Conservation (phyloP, 2,888 invertebrate species). For the Caenorhabditis japonica region DNA sequence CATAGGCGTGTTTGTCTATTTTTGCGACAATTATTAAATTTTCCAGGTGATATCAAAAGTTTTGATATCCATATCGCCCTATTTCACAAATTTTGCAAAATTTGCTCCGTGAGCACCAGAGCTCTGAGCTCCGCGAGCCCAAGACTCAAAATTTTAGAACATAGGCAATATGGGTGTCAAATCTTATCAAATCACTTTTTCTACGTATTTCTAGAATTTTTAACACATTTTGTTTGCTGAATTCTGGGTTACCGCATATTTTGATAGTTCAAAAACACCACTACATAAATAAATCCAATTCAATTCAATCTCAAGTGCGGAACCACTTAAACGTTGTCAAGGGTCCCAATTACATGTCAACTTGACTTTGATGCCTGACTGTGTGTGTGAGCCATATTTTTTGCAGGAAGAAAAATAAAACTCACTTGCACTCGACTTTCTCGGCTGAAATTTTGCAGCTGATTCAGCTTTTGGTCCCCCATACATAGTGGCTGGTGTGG, state of each 20-base stretch:
- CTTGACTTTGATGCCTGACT: too few relatives aligned
- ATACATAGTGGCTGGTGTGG: not conserved
- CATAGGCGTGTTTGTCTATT: too few relatives aligned
- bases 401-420: too few relatives aligned
- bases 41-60: too few relatives aligned
- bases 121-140: not conserved
- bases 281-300: not conserved
- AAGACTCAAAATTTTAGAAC: not conserved
- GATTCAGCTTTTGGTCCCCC: slow-evolving; percentile 27
- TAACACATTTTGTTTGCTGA: not conserved
- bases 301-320: too few relatives aligned
- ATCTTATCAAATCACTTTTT: not conserved
- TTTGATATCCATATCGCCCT: too few relatives aligned
- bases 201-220: not conserved
- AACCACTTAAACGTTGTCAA: too few relatives aligned
- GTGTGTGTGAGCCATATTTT: too few relatives aligned
- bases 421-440: slow-evolving; percentile 48
- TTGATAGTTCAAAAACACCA: not conserved
- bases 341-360: too few relatives aligned
- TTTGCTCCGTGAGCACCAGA: too few relatives aligned
- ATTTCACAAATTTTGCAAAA: too few relatives aligned
- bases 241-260: not conserved
- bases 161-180: not conserved
- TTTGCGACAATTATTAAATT: too few relatives aligned
- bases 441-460: slow-evolving; percentile 10